Evolutionary conservation across 1,140 invertebrate genomes (phyloP).

Genomic region (Musca vetustissima): DNA sequence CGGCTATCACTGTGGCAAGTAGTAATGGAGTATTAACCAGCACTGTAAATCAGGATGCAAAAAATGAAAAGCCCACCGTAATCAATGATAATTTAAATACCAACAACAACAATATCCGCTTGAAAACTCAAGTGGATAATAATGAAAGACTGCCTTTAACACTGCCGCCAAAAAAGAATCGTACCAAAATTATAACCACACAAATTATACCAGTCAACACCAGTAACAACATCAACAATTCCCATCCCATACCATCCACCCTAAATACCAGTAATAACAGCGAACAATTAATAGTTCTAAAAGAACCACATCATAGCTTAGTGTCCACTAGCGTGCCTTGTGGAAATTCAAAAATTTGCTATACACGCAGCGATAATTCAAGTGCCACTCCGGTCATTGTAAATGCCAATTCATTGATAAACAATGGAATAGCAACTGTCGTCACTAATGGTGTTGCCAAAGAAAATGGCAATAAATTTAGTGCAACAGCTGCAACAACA

Average conservation of each 20-base stretch:
- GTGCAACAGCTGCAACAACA: background rate
- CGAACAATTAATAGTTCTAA: background rate
- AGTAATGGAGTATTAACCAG: background rate
- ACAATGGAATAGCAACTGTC: background rate
- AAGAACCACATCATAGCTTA: too few relatives aligned
- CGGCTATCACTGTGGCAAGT: background rate
- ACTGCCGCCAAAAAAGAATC: slow-evolving; percentile 52
- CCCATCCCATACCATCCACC: background rate
- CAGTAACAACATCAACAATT: background rate
- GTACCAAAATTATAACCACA: slow-evolving; percentile 37
- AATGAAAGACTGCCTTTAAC: slow-evolving; percentile 37
- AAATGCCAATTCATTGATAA: background rate
- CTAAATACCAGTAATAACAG: background rate
- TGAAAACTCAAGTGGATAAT: background rate
- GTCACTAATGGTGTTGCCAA: background rate
- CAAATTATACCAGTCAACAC: slow-evolving; percentile 17
- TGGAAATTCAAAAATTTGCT: too few relatives aligned
- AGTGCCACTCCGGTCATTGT: slow-evolving; percentile 30
- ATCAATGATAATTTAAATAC: slow-evolving; percentile 2
- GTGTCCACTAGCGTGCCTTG: too few relatives aligned
- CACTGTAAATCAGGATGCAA: background rate
- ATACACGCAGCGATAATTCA: background rate
- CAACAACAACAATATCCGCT: background rate
- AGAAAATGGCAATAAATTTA: slow-evolving; percentile 15
- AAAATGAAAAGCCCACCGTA: background rate